Evolutionary conservation across 2,797 vertebrate species (phyloP), one percentile per base, ranked within the genome.

Genomic region (Tauraco hartlaubi): DNA sequence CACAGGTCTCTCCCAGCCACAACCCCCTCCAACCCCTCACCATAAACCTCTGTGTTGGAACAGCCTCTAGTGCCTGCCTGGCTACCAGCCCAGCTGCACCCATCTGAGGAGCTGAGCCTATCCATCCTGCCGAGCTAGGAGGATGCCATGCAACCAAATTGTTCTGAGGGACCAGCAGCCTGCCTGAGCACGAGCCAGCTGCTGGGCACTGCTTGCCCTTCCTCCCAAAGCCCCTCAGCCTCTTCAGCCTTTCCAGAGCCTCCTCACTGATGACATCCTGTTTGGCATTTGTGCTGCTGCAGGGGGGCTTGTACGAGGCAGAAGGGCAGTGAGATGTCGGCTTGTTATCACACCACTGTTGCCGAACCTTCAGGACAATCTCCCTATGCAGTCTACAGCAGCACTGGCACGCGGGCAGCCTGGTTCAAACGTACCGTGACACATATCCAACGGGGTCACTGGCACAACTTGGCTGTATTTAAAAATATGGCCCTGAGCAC

Each of bases 301-400:
- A n/a, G 33, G 28, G 8, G 48, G 23, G 26, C n/a, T 66, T 49
- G 39, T 39, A 67, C 0, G 0, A 72, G 41, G 44, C 33, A 61
- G 0, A 0, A 0, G 12, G 25, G 22, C 35, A 39, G 43, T 7
- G 55, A 76, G 31, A 37, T 28, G 17, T 0, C 8, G 11, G 12
- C 21, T 74, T 35, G 28, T 22, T 84, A 73, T 43, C 59, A 51
- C 14, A 46, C 26, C 3, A 0, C 18, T 51, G 29, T 35, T 69
- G 46, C 26, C 1, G 2, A 81, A 0, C 11, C 26, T 63, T 52
- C 56, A 66, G 52, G 26, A 21, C 8, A 46, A 54, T 52, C n/a
- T 49, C 28, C 22, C 2, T 1, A 0, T 11, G 12, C 39, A 46
- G 10, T 28, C 17, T 19, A 8, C 15, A 49, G 16, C 28, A 28